Evolutionary conservation across 2,113 vertebrate species (phyloP), one percentile per base, ranked within the genome.

Genomic region (Machaerirhynchus nigripectus): DNA sequence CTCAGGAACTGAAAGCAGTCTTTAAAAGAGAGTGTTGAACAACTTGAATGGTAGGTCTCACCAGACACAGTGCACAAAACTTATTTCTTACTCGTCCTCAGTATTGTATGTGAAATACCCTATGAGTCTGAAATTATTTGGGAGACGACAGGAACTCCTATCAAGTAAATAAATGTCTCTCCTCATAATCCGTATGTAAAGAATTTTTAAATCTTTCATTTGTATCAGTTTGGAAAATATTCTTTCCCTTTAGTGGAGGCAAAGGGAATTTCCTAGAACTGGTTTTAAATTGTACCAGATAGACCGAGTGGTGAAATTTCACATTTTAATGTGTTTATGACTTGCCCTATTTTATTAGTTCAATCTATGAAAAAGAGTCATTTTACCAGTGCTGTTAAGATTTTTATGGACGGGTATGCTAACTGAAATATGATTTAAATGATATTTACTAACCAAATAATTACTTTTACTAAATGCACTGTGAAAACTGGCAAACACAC

Each of bases 391-490:
- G 71, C 95, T 89, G 69, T 96, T 97, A 97, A 95, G 46, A 55
- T 70, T 90, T 96, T 96, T 96, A 96, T 95, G 47, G 81, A 81
- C 0, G 0, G 22, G n/a, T 83, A 40, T 96, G 89, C 94, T 97
- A 96, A 96, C 89, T 96, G 89, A 97, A 97, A 97, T 97, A 96
- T 97, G 2, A 96, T 97, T 97, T 98, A 96, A 97, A 94, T 96
- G 82, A 87, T 97, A 97, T 98, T 97, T 98, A 97, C 96, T 96
- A 97, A 98, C 95, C 97, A 98, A 98, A 95, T 95, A 94, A 95
- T 97, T 97, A 87, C 95, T 97, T 98, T 96, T 95, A 94, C 94
- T 96, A 97, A 97, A 96, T 28, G 57, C 93, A 59, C 97, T 96
- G 97, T 97, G 95, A 97, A 97, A 97, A 95, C 96, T 96, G 97